Percentiles rank a stretch among this genome's conserved stretches.
Conservation (phyloP, 2,888 invertebrate species). For the Digitonthophagus gazella region DNA sequence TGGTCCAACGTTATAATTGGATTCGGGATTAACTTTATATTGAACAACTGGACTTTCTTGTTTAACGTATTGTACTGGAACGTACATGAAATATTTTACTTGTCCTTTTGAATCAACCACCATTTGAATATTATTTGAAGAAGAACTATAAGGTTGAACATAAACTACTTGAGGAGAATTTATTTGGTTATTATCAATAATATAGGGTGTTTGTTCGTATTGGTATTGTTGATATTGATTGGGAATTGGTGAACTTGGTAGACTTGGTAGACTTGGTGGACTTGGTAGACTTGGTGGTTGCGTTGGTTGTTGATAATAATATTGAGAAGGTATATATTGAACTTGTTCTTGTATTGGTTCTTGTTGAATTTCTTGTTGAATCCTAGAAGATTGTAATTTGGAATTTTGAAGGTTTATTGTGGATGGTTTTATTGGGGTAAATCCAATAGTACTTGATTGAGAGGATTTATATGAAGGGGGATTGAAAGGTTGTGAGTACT, state of each 20-base stretch:
- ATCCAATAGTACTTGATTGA: conserved; percentile 31
- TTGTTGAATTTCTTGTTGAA: conserved; percentile 42
- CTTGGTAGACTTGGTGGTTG: conserved; percentile 35
- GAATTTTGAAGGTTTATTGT: conserved; percentile 13
- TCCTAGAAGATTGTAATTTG: conserved; percentile 39
- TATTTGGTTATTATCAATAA: conserved; percentile 42
- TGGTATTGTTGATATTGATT: conserved; percentile 35
- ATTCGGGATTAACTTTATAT: too few species aligned
- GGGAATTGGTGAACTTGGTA: conserved; percentile 29
- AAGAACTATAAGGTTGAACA: conserved; percentile 38
- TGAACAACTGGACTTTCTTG: conserved; percentile 12
- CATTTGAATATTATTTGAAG: conserved; percentile 43
- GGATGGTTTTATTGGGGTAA: conserved; percentile 31
- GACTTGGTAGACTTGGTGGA: conserved; percentile 32
- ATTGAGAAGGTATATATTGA: conserved; percentile 22
- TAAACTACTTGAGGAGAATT: conserved; percentile 43
- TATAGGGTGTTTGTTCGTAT: conserved; percentile 42
- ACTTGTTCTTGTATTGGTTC: conserved; percentile 40
- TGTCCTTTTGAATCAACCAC: conserved; percentile 44
- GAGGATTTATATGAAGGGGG: conserved; percentile 37
- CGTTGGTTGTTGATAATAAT: conserved; percentile 29
- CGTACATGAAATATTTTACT: conserved; percentile 45
- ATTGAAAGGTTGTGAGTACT: conserved; percentile 29
- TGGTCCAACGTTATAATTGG: conserved; percentile 24
- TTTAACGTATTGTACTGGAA: conserved; percentile 35